These are phyloP conservation scores for Pyrgilauda ruficollis DNA, from an alignment of 2,113 vertebrate genomes.

Conservation along the genomic window DNA sequence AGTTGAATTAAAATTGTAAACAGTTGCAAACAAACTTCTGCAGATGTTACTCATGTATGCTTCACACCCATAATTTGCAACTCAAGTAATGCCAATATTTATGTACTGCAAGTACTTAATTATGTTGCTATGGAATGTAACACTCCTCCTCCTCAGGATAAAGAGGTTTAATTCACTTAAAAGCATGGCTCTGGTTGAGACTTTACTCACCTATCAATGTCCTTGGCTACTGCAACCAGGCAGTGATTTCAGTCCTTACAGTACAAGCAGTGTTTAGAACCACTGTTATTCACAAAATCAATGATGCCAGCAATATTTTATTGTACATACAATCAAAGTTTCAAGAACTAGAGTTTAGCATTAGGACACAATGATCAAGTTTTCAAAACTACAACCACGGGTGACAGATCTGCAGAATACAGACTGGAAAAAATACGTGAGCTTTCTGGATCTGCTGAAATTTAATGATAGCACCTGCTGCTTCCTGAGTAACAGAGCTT, in stretches of 20 bases:
- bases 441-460: neutral
- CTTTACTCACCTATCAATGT: neutral
- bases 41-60: conserved; percentile 35
- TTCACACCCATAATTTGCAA: conserved; percentile 60
- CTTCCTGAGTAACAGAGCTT: neutral
- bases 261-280: neutral
- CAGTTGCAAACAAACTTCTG: conserved; percentile 42
- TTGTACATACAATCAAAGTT: neutral
- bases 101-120: conserved; percentile 18
- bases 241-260: neutral
- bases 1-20: conserved; percentile 20
- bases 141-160: neutral
- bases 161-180: neutral
- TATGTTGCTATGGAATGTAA: neutral
- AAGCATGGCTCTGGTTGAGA: neutral
- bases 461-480: neutral
- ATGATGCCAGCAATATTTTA: neutral
- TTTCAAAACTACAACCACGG: neutral
- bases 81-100: conserved; percentile 53
- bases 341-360: neutral
- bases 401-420: neutral
- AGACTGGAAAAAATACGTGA: neutral
- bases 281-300: neutral
- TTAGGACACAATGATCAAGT: neutral
- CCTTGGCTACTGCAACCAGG: neutral